phyloP scores from a whole-genome alignment of 2,888 invertebrate species.

The Nysson spinosus region DNA sequence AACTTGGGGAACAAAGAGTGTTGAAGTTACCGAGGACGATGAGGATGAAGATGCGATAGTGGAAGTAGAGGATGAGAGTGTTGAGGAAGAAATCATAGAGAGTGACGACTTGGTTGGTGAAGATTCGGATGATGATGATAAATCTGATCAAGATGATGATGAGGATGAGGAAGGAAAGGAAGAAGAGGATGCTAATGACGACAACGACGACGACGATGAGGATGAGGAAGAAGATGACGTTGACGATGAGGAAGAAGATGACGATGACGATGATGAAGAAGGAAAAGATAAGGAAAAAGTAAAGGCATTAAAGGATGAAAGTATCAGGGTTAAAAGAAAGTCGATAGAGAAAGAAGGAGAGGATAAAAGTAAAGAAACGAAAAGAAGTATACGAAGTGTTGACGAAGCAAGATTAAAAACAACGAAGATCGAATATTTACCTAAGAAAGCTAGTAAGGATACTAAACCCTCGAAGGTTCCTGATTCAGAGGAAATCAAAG shows the following conservation, averaged over 20 bases:
- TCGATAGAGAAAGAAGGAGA: constrained; percentile 36
- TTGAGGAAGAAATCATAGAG: constrained; percentile 1
- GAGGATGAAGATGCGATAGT: constrained; percentile 36
- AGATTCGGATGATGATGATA: neutral
- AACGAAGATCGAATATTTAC: constrained; percentile 1
- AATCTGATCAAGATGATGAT: constrained; percentile 2
- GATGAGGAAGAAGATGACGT: constrained; percentile 64
- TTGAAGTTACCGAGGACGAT: constrained; percentile 18
- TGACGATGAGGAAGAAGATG: constrained; percentile 42
- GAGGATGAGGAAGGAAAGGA: constrained; percentile 32
- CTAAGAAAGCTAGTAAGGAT: constrained; percentile 3
- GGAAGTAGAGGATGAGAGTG: constrained; percentile 27
- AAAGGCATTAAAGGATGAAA: neutral
- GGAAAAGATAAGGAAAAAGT: neutral
- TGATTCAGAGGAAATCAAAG: constrained; percentile 64
- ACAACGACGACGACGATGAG: constrained; percentile 61
- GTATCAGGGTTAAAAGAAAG: neutral
- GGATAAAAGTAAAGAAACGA: constrained; percentile 63
- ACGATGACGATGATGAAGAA: constrained; percentile 59
- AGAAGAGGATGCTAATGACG: constrained; percentile 55
- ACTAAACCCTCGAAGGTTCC: constrained; percentile 15
- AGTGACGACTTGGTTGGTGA: constrained; percentile 2
- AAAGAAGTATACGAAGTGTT: constrained; percentile 51
- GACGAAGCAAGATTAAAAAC: constrained; percentile 9
- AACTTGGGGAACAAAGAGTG: neutral